Percentiles rank a stretch among this genome's conserved stretches.
phyloP scores from a whole-genome alignment of 2,113 vertebrate genomes.

The Riparia riparia region DNA sequence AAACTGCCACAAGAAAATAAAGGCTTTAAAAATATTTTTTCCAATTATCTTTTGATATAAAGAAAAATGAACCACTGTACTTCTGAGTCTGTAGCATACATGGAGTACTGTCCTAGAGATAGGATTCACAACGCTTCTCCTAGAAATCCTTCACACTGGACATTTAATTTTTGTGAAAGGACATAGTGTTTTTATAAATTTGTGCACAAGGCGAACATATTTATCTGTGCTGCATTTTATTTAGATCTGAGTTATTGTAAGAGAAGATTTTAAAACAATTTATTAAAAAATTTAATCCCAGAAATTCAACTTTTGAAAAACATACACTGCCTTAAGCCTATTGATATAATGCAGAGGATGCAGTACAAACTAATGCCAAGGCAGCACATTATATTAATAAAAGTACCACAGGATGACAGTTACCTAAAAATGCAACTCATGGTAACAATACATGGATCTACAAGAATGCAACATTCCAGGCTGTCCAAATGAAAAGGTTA shows the following conservation, averaged over 20 bases:
- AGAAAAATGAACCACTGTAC: not conserved
- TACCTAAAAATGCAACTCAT: not conserved
- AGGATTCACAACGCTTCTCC: not conserved
- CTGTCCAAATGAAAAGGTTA: not conserved
- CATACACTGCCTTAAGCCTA: not conserved
- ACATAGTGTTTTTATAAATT: not conserved
- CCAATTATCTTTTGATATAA: not conserved
- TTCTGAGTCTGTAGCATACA: not conserved
- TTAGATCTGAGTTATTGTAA: not conserved
- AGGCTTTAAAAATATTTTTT: not conserved
- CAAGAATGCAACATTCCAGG: not conserved
- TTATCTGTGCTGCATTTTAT: not conserved
- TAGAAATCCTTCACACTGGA: not conserved
- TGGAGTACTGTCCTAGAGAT: not conserved
- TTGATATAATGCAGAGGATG: not conserved
- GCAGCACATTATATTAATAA: not conserved
- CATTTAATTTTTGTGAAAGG: not conserved
- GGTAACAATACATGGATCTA: not conserved
- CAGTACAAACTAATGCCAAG: not conserved
- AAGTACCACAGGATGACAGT: not conserved
- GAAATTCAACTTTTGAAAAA: not conserved
- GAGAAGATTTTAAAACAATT: not conserved
- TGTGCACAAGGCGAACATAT: not conserved
- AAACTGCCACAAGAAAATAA: not conserved
- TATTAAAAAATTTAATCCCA: not conserved